Percentiles rank a stretch among this genome's conserved stretches.
These are phyloP conservation scores for Nomia melanderi DNA, from an alignment of 1,140 invertebrate species.

Conservation along the genomic window DNA sequence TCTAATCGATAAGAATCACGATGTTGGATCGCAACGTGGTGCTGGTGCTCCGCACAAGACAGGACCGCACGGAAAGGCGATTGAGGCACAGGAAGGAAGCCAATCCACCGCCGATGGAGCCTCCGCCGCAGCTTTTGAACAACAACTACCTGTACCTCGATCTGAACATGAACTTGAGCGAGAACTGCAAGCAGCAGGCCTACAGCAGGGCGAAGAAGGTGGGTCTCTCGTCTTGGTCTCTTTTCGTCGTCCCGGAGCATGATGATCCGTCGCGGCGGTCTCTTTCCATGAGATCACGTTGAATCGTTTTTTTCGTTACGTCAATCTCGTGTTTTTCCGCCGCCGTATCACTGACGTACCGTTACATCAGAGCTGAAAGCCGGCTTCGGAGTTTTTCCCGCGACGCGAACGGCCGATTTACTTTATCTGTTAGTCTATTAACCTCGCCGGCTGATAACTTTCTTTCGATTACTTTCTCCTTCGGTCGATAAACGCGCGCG, in stretches of 20 bases:
- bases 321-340: not conserved
- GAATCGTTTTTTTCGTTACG: not conserved
- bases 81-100: constrained; percentile 70
- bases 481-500: no score
- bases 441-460: no score
- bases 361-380: not conserved
- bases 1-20: not conserved
- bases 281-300: not conserved
- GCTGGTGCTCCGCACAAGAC: constrained; percentile 69
- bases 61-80: constrained; percentile 69
- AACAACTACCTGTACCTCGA: constrained; percentile 70
- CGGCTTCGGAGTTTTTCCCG: not conserved
- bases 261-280: not conserved
- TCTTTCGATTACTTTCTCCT: no score
- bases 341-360: not conserved
- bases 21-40: constrained; percentile 71
- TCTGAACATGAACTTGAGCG: constrained; percentile 68
- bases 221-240: not conserved
- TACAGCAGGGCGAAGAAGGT: constrained; percentile 46
- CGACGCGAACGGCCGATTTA: no score
- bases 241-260: not conserved
- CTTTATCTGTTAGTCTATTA: no score
- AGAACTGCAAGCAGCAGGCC: constrained; percentile 52
- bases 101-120: constrained; percentile 68
- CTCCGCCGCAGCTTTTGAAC: constrained; percentile 65